Evolutionary conservation across 2,888 invertebrate genomes (phyloP), one percentile per base, ranked within the genome.

Genomic region (Digitonthophagus gazella): DNA sequence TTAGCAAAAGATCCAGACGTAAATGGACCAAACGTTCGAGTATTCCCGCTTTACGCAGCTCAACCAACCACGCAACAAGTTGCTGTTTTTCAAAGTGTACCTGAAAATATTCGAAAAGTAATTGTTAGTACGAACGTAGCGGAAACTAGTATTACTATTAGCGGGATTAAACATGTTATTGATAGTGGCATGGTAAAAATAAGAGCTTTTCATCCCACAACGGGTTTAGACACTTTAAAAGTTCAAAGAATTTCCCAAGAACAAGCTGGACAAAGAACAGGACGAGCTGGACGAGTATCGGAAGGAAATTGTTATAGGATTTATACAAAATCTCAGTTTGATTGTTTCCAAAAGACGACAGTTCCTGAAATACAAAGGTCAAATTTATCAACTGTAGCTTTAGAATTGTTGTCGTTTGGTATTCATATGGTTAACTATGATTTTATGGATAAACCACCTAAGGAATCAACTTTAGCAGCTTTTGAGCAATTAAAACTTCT

Each of bases 51-150:
- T 79, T 97, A 98, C 82, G 96, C 97, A 2, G 93, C 96, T 71
- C 85, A 98, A 68, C 92, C 97, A 0, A 90, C 93, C 56, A 85
- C 88, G 15, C 95, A 95, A 76, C 96, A 98, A 83, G 85, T 97
- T 78, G 91, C 91, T 79, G 96, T 95, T 15, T 97, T 97, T 85
- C 86, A 89, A 70, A 86, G 88, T 0, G 86, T 91, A 0, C 90
- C 92, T 1, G 83, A 87, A 2, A 91, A 91, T 69, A 89, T 89
- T 15, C 86, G 98, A 67, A 99, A 98, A 85, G 90, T 98, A 18
- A 91, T 99, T 20, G 86, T 99, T 64, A 92, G 97, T 3, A 99
- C 99, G 22, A 99, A 99, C 82, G 95, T 99, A 73, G 98, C 99
- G 0, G 99, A 99, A 85, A 96, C 98, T 0, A 98, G 98, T 1